phyloP scores from a whole-genome alignment of 2,797 vertebrate genomes.

The Lophotriccus pileatus region DNA sequence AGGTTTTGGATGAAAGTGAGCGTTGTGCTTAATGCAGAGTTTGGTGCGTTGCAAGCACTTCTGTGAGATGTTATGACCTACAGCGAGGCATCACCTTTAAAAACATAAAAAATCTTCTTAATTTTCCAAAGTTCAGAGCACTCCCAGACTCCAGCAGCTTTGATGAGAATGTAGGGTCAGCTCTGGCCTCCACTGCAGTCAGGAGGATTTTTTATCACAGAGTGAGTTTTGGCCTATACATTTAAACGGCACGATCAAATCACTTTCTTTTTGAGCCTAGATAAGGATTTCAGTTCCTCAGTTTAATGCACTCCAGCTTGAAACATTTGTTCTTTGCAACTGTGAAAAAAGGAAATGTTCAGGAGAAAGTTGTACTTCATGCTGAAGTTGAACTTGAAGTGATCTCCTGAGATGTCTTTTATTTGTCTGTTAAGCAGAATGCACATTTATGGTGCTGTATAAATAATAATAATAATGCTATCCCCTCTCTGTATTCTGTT shows the following conservation, averaged over 20 bases:
- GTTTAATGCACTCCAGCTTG: neutral
- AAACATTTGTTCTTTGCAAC: neutral
- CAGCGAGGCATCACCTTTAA: neutral
- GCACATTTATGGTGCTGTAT: constrained; percentile 31
- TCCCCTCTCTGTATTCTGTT: constrained; percentile 32
- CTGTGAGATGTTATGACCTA: neutral
- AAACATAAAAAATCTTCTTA: neutral
- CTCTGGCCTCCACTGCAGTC: neutral
- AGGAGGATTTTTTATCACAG: neutral
- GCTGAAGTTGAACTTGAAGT: constrained; percentile 25
- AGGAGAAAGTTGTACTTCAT: constrained; percentile 17
- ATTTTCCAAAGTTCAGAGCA: neutral
- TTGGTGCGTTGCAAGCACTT: neutral
- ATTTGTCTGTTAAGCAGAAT: constrained; percentile 64
- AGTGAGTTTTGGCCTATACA: neutral
- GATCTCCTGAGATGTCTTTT: constrained; percentile 53
- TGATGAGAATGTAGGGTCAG: neutral
- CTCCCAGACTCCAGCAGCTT: neutral
- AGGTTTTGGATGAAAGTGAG: neutral
- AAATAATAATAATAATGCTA: constrained; percentile 62
- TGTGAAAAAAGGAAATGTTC: neutral
- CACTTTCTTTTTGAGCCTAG: neutral
- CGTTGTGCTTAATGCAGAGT: neutral
- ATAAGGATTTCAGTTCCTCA: neutral
- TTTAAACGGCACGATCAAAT: neutral